Evolutionary conservation across 2,888 invertebrate species (phyloP).

Genomic region (Nomada goodeniana): DNA sequence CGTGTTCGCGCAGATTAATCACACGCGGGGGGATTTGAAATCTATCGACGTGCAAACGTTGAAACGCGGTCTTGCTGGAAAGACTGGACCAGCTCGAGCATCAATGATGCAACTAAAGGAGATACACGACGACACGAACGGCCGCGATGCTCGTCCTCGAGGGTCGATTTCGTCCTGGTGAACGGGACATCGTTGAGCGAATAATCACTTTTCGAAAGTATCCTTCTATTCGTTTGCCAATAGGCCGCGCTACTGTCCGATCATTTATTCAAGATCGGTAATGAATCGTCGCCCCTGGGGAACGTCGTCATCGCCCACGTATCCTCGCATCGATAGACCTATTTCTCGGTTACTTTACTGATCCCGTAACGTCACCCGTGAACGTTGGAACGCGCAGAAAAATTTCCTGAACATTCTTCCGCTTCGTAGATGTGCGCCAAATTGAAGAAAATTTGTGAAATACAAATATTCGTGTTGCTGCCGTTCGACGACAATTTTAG

Average conservation of each 20-base stretch:
- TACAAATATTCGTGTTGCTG: too few relatives aligned
- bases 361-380: background rate
- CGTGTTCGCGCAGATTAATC: slow-evolving; percentile 53
- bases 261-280: slow-evolving; percentile 82
- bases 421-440: too few relatives aligned
- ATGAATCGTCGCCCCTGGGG: slow-evolving; percentile 81
- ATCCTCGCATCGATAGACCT: slow-evolving; percentile 45
- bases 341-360: slow-evolving; percentile 49
- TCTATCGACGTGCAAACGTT: slow-evolving; percentile 43
- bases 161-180: slow-evolving; percentile 80
- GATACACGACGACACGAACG: slow-evolving; percentile 75
- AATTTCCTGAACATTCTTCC: background rate
- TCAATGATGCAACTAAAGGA: slow-evolving; percentile 82
- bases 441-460: too few relatives aligned
- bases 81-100: slow-evolving; percentile 63
- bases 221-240: slow-evolving; percentile 61
- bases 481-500: too few relatives aligned
- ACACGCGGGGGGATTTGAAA: slow-evolving; percentile 35
- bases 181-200: slow-evolving; percentile 77
- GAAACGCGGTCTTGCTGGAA: slow-evolving; percentile 28
- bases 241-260: slow-evolving; percentile 71
- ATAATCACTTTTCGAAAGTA: slow-evolving; percentile 81
- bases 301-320: slow-evolving; percentile 78
- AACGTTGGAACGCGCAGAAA: background rate
- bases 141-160: slow-evolving; percentile 74